Evolutionary conservation across 1,140 invertebrate genomes (phyloP).

Genomic region (Trichonephila inaurata): DNA sequence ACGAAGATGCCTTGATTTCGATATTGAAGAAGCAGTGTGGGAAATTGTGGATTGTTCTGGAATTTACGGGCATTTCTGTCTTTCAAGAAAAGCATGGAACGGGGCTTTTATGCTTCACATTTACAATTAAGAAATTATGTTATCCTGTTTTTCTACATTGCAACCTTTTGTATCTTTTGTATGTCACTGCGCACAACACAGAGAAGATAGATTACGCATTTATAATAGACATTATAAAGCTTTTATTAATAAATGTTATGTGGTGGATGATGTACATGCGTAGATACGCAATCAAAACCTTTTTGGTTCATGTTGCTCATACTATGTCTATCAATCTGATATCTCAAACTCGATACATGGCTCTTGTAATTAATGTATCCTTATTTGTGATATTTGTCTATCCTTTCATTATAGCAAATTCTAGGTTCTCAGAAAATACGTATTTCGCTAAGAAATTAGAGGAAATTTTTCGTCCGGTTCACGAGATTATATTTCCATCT

Average conservation of each 20-base stretch:
- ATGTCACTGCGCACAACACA: background rate
- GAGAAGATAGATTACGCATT: background rate
- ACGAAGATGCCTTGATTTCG: background rate
- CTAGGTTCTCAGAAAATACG: background rate
- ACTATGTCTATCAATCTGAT: background rate
- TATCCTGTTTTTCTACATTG: background rate
- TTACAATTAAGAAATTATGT: background rate
- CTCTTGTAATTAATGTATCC: background rate
- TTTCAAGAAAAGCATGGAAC: background rate
- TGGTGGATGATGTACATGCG: background rate
- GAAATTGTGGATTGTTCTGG: background rate
- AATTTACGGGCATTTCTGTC: background rate
- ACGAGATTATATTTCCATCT: background rate
- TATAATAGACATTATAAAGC: background rate
- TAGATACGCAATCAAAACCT: background rate
- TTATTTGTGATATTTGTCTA: background rate
- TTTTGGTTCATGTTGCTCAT: background rate
- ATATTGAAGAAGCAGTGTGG: background rate
- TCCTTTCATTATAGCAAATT: background rate
- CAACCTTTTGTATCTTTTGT: background rate
- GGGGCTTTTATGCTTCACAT: background rate
- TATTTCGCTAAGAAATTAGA: background rate
- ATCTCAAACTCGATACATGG: background rate
- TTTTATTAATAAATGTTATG: background rate
- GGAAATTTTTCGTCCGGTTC: background rate